A percentile compares a stretch with the other conserved stretches of the same genome.
Conservation (phyloP, 2,113 vertebrate species). For the Semicossyphus pulcher region DNA sequence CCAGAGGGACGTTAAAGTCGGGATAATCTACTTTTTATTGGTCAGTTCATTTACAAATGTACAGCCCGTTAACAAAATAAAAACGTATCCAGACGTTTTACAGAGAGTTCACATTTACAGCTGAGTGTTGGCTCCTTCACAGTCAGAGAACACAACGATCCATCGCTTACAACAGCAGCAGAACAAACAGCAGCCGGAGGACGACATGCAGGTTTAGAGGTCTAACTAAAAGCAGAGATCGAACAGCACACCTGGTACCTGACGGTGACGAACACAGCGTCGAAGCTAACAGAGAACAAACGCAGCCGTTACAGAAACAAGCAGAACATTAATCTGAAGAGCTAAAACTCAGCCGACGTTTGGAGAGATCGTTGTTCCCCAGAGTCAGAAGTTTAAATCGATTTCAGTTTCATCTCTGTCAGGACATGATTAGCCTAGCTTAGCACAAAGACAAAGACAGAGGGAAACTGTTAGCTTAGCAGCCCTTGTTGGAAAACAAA, state of each 20-base stretch:
- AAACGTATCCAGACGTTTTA: slow-evolving; percentile 11
- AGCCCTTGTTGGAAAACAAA: no score
- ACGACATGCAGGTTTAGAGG: background rate
- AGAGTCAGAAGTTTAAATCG: background rate
- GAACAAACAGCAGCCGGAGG: slow-evolving; percentile 5
- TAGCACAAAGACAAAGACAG: slow-evolving; percentile 10
- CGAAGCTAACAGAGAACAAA: background rate
- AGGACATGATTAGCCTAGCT: background rate
- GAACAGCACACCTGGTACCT: background rate
- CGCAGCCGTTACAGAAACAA: background rate
- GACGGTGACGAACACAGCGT: background rate
- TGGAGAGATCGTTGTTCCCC: background rate
- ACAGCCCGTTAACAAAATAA: slow-evolving; percentile 64
- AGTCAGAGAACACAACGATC: background rate
- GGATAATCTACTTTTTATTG: slow-evolving; percentile 73
- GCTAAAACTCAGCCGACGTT: background rate
- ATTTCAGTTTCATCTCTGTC: background rate
- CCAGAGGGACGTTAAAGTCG: background rate
- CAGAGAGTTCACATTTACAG: slow-evolving; percentile 35
- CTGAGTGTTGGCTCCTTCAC: slow-evolving; percentile 23
- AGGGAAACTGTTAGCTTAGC: background rate
- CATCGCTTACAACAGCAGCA: slow-evolving; percentile 5
- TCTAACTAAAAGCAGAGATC: background rate
- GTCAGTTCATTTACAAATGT: slow-evolving; percentile 76
- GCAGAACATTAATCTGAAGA: background rate